Conservation (phyloP, 2,888 invertebrate genomes). For the Sarcophaga carnaria region DNA sequence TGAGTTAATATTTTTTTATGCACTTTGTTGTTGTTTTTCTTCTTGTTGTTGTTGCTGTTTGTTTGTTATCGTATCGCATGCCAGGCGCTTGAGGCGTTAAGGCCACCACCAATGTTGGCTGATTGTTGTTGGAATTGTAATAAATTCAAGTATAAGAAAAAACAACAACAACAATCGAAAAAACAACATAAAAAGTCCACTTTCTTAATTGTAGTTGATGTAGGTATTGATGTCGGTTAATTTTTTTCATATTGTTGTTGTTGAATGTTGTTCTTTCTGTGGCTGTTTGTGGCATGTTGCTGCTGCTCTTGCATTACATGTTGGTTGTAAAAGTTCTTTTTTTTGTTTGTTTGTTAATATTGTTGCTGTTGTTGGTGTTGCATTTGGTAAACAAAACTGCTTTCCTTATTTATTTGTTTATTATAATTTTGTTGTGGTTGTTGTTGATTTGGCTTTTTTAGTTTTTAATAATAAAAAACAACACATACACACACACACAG, state of each 20-base stretch:
- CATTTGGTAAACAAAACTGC: constrained; percentile 49
- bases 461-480: background rate
- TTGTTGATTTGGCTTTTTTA: constrained; percentile 35
- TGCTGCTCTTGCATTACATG: constrained; percentile 17
- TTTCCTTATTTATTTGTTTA: constrained; percentile 61
- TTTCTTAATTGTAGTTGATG: constrained; percentile 69
- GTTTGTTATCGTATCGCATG: constrained; percentile 55
- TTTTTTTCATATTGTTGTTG: constrained; percentile 27
- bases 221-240: constrained; percentile 67
- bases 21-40: constrained; percentile 35
- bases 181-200: constrained; percentile 54
- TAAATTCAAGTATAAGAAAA: constrained; percentile 36
- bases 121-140: constrained; percentile 32
- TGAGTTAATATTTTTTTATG: constrained; percentile 31
- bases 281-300: constrained; percentile 47
- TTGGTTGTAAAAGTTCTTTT: background rate
- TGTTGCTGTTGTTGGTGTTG: constrained; percentile 29
- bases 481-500: constrained; percentile 41
- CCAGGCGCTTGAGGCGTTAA: constrained; percentile 69
- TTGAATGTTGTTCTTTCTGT: constrained; percentile 25
- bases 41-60: constrained; percentile 23
- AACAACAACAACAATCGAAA: constrained; percentile 50
- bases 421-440: constrained; percentile 30
- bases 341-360: constrained; percentile 7
- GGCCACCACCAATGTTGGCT: constrained; percentile 68